Percentiles rank a stretch among this genome's conserved stretches.
Evolutionary conservation across 2,113 vertebrate species (phyloP).

Genomic region (Centropus unirufus): DNA sequence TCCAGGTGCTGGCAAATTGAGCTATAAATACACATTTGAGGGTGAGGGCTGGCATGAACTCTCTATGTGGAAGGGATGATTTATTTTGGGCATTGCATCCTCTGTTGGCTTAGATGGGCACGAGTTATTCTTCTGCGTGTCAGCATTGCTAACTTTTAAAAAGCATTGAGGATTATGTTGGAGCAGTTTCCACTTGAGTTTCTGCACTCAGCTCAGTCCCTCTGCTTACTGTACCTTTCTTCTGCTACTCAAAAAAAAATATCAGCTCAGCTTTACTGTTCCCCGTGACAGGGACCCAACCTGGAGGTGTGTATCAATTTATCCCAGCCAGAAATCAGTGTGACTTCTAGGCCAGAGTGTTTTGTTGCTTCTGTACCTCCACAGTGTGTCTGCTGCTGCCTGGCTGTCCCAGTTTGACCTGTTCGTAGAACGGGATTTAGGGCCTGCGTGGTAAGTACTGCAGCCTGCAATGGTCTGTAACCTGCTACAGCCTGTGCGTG

Average conservation of each 20-base stretch:
- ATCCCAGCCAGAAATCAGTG: not conserved
- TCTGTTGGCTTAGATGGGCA: not conserved
- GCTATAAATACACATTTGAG: not conserved
- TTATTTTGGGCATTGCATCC: not conserved
- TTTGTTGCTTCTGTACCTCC: not conserved
- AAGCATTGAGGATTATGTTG: not conserved
- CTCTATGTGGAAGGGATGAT: not conserved
- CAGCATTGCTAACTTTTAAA: not conserved
- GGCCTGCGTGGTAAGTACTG: not conserved
- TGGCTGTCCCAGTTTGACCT: not conserved
- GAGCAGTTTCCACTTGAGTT: not conserved
- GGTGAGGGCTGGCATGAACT: not conserved
- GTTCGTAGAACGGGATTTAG: not conserved
- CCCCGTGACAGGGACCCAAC: not conserved
- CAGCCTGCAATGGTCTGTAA: not conserved
- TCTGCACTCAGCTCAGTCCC: not conserved
- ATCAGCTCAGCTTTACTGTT: not conserved
- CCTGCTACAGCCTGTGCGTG: not conserved
- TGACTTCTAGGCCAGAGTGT: not conserved
- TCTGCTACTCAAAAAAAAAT: not conserved
- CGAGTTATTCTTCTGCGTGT: not conserved
- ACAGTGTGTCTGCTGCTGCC: not conserved
- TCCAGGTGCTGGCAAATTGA: not conserved
- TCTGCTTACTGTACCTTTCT: not conserved
- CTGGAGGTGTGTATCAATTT: not conserved